Conservation (phyloP, 2,113 vertebrate genomes). For the Callionymus lyra region DNA sequence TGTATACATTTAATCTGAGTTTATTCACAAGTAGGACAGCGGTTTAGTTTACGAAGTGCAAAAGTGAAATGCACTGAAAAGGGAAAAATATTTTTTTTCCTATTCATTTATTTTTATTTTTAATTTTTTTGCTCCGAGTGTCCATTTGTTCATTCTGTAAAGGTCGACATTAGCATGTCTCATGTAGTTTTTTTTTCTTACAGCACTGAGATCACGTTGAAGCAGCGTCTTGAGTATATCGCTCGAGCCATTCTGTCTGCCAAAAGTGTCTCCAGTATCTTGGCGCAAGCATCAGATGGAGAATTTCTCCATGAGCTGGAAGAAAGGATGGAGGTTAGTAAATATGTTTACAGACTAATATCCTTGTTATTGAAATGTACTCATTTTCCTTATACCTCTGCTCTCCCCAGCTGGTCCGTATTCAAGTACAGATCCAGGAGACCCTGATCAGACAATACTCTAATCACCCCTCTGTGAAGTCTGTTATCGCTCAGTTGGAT, state of each 20-base stretch:
- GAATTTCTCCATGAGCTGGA: conserved; percentile 95
- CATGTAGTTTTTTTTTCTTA: background rate
- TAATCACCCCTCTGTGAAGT: conserved; percentile 86
- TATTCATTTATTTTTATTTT: too few species aligned
- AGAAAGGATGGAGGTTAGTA: conserved; percentile 93
- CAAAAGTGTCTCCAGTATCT: conserved; percentile 88
- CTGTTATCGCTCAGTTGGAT: conserved; percentile 83
- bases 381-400: background rate
- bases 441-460: conserved; percentile 81
- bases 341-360: background rate
- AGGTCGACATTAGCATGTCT: background rate
- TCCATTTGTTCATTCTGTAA: background rate
- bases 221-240: conserved; percentile 90
- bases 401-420: conserved; percentile 79
- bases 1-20: too few species aligned
- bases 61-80: too few species aligned
- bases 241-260: conserved; percentile 94
- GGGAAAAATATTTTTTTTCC: too few species aligned
- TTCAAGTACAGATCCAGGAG: conserved; percentile 95
- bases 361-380: too few species aligned
- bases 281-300: conserved; percentile 82
- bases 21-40: too few species aligned
- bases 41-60: too few species aligned
- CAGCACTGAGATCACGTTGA: conserved; percentile 92
- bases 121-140: too few species aligned